phyloP scores from a whole-genome alignment of 2,113 vertebrate genomes.

The Muntiacus muntjak region DNA sequence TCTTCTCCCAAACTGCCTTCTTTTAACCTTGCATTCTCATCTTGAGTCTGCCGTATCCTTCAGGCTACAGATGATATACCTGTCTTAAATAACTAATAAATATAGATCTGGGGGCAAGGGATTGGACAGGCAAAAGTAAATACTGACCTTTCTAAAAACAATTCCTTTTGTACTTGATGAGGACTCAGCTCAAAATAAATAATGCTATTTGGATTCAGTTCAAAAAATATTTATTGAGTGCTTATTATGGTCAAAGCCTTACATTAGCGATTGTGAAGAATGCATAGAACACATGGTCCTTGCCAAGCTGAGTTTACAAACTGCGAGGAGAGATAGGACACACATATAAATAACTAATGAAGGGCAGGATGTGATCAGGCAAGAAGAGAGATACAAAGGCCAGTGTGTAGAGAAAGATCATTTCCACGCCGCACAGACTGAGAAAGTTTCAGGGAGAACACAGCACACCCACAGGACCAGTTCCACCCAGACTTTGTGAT shows the following conservation, averaged over 20 bases:
- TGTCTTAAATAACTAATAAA: background rate
- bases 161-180: too few relatives aligned
- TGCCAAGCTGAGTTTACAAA: background rate
- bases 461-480: background rate
- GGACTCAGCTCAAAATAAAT: too few relatives aligned
- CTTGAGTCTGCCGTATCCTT: background rate
- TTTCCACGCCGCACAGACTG: background rate
- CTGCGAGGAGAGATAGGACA: background rate
- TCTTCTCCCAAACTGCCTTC: background rate
- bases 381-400: too few relatives aligned
- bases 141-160: too few relatives aligned
- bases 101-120: too few relatives aligned
- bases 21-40: background rate
- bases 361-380: background rate
- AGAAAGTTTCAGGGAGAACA: background rate
- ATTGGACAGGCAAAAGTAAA: too few relatives aligned
- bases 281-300: background rate
- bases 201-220: too few relatives aligned
- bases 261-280: background rate
- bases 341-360: background rate
- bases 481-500: background rate
- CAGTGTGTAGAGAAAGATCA: background rate
- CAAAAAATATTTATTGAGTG: background rate
- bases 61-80: background rate
- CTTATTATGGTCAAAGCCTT: background rate